Conservation (phyloP, 2,888 invertebrate species). For the Ctenicera cuprea region DNA sequence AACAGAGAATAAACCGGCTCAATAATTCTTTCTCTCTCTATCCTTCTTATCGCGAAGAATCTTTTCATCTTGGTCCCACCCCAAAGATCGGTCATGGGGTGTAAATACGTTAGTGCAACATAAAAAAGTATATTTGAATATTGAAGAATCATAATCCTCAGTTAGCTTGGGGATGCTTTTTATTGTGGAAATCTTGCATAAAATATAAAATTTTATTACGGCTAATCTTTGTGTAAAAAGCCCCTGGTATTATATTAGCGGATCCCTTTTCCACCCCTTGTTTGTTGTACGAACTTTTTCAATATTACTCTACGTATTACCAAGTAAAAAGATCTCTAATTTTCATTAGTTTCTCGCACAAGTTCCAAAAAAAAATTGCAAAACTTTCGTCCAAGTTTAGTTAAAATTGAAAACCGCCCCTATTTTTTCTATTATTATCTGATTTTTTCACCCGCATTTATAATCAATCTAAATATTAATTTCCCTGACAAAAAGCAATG, state of each 20-base stretch:
- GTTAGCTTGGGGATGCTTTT: constrained; percentile 40
- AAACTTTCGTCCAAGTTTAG: not conserved
- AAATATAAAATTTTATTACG: constrained; percentile 54
- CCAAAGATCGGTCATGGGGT: constrained; percentile 43
- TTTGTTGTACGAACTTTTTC: constrained; percentile 44
- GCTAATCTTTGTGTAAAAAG: constrained; percentile 49
- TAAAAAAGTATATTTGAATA: constrained; percentile 52
- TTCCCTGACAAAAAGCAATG: not conserved
- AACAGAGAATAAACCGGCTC: constrained; percentile 61
- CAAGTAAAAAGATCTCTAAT: constrained; percentile 33
- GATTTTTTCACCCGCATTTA: not conserved
- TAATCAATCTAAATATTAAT: constrained; percentile 1
- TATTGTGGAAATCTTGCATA: constrained; percentile 52
- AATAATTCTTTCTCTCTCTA: constrained; percentile 32
- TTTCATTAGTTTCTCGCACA: not conserved
- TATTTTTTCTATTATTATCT: not conserved
- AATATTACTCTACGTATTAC: constrained; percentile 34
- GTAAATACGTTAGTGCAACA: constrained; percentile 49
- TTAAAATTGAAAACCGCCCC: not conserved
- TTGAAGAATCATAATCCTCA: constrained; percentile 53
- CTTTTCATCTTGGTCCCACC: constrained; percentile 37
- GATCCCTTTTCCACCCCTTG: constrained; percentile 44
- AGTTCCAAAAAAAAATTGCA: not conserved
- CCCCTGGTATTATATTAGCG: not conserved
- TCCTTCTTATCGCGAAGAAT: constrained; percentile 13